These are phyloP conservation scores for Betta splendens DNA, from an alignment of 2,797 vertebrate species.

Conservation along the genomic window DNA sequence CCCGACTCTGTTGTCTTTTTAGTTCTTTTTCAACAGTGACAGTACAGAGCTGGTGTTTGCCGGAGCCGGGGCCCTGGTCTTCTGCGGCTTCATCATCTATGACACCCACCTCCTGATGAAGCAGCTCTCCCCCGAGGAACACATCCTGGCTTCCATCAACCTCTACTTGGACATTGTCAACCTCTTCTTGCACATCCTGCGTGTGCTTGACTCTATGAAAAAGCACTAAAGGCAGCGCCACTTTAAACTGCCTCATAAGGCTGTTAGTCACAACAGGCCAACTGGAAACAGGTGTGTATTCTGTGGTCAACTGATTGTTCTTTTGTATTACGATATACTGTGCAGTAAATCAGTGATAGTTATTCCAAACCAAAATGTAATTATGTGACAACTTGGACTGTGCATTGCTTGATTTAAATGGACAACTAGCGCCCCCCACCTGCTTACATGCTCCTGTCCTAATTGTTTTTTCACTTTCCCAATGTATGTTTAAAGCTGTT, in stretches of 20 bases:
- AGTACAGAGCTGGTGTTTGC: conserved; percentile 85
- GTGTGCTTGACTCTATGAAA: conserved; percentile 88
- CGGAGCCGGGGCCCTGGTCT: conserved; percentile 88
- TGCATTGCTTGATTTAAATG: neutral
- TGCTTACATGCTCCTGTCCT: neutral
- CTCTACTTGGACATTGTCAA: conserved; percentile 96
- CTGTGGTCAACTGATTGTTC: neutral
- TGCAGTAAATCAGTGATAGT: neutral
- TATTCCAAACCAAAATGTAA: neutral
- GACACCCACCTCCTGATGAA: conserved; percentile 94
- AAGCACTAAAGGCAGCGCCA: conserved; percentile 83
- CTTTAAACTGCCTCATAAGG: neutral
- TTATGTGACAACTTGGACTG: neutral
- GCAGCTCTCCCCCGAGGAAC: conserved; percentile 94
- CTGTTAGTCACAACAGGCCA: neutral
- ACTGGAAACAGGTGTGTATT: conserved; percentile 1
- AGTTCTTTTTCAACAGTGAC: conserved; percentile 90
- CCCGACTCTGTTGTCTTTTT: conserved; percentile 8
- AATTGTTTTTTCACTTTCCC: neutral
- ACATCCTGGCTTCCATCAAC: conserved; percentile 92
- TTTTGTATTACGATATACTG: neutral
- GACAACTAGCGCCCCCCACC: neutral
- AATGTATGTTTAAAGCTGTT: neutral
- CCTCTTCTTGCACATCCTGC: conserved; percentile 91
- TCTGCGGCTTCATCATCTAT: conserved; percentile 96